Base-by-base conservation (phyloP, 2,797 vertebrate genomes). In the Mionectes olivaceus region DNA sequence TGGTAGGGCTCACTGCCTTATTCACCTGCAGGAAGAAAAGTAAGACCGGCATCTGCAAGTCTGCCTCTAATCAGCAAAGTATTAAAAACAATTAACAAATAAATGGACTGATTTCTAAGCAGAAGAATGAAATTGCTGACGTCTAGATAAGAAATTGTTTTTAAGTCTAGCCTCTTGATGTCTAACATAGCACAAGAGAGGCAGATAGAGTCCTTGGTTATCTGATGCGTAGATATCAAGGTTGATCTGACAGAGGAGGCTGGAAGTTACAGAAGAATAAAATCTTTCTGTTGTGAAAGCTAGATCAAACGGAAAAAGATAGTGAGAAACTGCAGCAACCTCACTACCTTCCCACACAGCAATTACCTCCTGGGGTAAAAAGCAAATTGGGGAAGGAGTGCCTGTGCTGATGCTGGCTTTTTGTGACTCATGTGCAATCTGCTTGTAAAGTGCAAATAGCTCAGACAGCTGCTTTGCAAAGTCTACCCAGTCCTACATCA, bases 331-430 rank as follows among this genome's bases (percentile, higher is more conserved):
- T 5, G 5, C 19, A 91, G 52, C 33, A 93, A n/a, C 6, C 67
- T 93, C 3, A 0, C 16, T 5, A 4, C 16, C 28, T 89, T 88
- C 24, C 41, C 37, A 44, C 67, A 32, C 16, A 83, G 28, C 8
- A 63, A n/a, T 30, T 80, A 53, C 23, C 5, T 67, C 15, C n/a
- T 49, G 13, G 22, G 4, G 11, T 74, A 41, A 71, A 57, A 55
- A 73, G 32, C 15, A 50, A 78, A 47, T 8, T 13, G 43, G 11
- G 25, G 21, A 64, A 79, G 28, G 23, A 5, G 41, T 37, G 13
- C 2, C 1, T n/a, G 37, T 13, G 5, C 9, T 25, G 28, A 2
- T 56, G 12, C 1, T 4, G 7, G 12, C 7, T 5, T 79, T 73
- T 64, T 53, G 13, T 79, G 28, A 13, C 19, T 65, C 24, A 19